Evolutionary conservation across 2,113 vertebrate species (phyloP), one percentile per base, ranked within the genome.

Genomic region (Xyliphius kryptos): DNA sequence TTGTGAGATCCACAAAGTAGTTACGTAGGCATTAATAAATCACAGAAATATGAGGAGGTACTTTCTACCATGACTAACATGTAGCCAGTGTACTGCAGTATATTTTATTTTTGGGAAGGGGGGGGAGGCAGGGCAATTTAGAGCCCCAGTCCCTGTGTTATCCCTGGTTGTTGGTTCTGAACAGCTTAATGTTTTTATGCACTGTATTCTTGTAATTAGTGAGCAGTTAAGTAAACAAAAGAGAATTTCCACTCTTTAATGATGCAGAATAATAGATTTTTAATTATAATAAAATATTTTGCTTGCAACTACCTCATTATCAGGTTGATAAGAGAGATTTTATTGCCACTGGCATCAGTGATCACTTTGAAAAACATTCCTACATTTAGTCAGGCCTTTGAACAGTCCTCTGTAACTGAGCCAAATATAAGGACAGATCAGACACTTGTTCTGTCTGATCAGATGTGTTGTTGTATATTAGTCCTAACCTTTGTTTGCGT

Each of bases 401-500:
- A 32, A 16, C 12, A 8, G 47, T 16, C 44, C 32, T 19, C 14
- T 49, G 53, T 38, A 19, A 65, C 12, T 38, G 56, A 44, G 8
- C 5, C 12, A 38, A 5, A 21, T 44, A 48, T 9, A 0, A 15
- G 21, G 7, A 51, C 9, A 10, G n/a, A n/a, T n/a, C 16, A 40
- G 13, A 62, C 43, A n/a, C 14, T 46, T 43, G 37, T 41, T 36
- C 56, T 58, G 40, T 58, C 56, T 20, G 21, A 41, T 57, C 32
- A 57, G 36, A 26, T 58, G 54, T 37, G 40, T 47, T 14, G 5
- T 21, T 47, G 56, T 20, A 2, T 44, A 48, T 32, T 46, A 8
- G 50, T 8, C 61, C 19, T 67, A 60, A 64, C 71, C 70, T 60
- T 2, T 70, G 76, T 81, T 81, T 78, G 67, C 76, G 76, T 74